A percentile compares a stretch with the other conserved stretches of the same genome.
These are phyloP conservation scores for Haliclona indistincta DNA, from an alignment of 37 sponge, comb jelly and placozoan species.

Conservation along the genomic window DNA sequence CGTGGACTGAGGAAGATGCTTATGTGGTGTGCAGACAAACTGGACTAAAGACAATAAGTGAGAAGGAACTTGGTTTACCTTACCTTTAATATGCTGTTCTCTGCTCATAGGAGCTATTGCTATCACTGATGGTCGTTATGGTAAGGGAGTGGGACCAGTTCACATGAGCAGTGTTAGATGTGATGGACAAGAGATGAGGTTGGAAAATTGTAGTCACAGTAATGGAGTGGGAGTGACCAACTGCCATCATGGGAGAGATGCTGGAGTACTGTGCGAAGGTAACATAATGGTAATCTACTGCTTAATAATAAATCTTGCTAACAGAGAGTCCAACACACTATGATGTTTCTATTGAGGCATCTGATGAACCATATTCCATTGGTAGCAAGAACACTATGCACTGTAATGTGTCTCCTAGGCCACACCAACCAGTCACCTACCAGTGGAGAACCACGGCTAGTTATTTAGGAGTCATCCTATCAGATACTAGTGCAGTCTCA, in stretches of 20 bases:
- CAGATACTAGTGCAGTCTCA: too few relatives aligned
- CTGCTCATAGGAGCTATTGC: not conserved
- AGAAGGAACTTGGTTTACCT: not conserved
- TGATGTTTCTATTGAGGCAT: too few relatives aligned
- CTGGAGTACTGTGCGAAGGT: not conserved
- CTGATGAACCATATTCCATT: too few relatives aligned
- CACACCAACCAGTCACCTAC: too few relatives aligned
- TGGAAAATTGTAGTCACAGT: not conserved
- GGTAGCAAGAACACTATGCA: too few relatives aligned
- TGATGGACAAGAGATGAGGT: not conserved
- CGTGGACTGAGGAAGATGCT: not conserved
- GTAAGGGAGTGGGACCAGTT: not conserved
- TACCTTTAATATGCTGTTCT: not conserved
- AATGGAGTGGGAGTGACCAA: not conserved
- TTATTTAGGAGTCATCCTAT: too few relatives aligned
- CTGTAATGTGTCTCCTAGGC: too few relatives aligned
- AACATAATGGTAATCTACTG: too few relatives aligned
- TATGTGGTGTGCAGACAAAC: not conserved
- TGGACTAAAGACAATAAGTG: not conserved
- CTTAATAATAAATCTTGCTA: too few relatives aligned
- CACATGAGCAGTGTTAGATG: not conserved
- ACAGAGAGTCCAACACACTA: too few relatives aligned
- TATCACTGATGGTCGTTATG: not conserved
- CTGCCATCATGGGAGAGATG: constrained; percentile 10
- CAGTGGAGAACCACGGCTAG: too few relatives aligned